Evolutionary conservation across 2,797 vertebrate species (phyloP).

Genomic region (Psittacula echo): DNA sequence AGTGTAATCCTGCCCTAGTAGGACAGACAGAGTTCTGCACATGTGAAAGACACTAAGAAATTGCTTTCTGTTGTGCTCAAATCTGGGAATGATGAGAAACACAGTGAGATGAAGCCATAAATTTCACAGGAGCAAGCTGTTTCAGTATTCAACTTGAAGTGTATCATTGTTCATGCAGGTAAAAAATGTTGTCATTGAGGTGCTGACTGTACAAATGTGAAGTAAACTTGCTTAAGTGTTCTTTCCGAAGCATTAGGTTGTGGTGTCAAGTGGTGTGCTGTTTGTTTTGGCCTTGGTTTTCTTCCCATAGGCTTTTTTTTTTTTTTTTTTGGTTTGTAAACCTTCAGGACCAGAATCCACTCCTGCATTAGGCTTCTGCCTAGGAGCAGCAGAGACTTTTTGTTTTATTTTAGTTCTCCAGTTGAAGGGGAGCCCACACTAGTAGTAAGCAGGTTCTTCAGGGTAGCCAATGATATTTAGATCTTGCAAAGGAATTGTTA

Average conservation of each 20-base stretch:
- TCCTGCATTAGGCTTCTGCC: neutral
- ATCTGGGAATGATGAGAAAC: neutral
- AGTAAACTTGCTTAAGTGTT: constrained; percentile 28
- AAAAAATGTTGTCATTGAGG: neutral
- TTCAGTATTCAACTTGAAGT: neutral
- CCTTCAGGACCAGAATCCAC: neutral
- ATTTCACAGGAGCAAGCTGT: neutral
- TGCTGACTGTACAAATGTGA: constrained; percentile 14
- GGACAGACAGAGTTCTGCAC: neutral
- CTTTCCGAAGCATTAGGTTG: neutral
- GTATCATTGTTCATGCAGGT: neutral
- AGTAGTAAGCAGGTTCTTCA: neutral
- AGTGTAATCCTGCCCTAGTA: neutral
- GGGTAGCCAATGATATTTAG: neutral
- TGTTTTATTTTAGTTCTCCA: neutral
- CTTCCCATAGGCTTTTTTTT: neutral
- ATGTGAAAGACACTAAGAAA: neutral
- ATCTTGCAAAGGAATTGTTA: neutral
- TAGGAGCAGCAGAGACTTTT: neutral
- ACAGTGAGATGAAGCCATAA: neutral
- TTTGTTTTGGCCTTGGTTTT: constrained; percentile 46
- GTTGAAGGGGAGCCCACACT: neutral
- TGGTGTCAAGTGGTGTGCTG: constrained; percentile 17
- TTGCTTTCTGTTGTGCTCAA: neutral
- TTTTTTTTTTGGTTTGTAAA: neutral